Evolutionary conservation across 2,113 vertebrate species (phyloP).

Genomic region (Arvicanthis niloticus): DNA sequence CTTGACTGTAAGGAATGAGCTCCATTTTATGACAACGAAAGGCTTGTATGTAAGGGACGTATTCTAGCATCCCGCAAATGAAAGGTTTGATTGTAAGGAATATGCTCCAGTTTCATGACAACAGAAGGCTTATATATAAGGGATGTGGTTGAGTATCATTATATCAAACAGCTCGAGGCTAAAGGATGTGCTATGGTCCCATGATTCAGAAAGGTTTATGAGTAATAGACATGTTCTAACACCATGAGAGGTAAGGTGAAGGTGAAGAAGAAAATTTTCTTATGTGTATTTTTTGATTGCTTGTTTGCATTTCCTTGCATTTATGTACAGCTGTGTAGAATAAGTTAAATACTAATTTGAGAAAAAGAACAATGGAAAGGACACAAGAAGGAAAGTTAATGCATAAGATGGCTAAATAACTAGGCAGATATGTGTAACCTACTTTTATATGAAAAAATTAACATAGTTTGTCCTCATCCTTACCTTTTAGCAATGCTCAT

Average conservation of each 20-base stretch:
- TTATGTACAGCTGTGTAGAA: neutral
- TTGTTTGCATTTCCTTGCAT: neutral
- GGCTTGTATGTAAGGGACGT: neutral
- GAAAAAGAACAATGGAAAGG: slow-evolving; percentile 21
- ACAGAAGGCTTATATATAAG: neutral
- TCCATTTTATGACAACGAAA: too few species aligned
- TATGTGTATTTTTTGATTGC: neutral
- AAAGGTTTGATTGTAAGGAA: neutral
- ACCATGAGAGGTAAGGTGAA: neutral
- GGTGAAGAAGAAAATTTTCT: neutral
- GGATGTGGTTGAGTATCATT: neutral
- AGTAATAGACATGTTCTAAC: neutral
- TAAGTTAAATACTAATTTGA: neutral
- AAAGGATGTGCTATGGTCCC: neutral
- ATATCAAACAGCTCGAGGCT: neutral
- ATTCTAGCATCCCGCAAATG: neutral
- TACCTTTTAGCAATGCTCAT: neutral
- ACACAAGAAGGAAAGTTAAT: neutral
- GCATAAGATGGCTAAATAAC: neutral
- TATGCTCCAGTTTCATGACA: neutral
- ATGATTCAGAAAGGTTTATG: neutral
- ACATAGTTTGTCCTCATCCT: neutral
- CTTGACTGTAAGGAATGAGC: neutral
- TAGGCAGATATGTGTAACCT: neutral
- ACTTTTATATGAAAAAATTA: neutral